A percentile compares a stretch with the other conserved stretches of the same genome.
Evolutionary conservation across 2,113 vertebrate genomes (phyloP).

Genomic region (Neomonachus schauinslandi): DNA sequence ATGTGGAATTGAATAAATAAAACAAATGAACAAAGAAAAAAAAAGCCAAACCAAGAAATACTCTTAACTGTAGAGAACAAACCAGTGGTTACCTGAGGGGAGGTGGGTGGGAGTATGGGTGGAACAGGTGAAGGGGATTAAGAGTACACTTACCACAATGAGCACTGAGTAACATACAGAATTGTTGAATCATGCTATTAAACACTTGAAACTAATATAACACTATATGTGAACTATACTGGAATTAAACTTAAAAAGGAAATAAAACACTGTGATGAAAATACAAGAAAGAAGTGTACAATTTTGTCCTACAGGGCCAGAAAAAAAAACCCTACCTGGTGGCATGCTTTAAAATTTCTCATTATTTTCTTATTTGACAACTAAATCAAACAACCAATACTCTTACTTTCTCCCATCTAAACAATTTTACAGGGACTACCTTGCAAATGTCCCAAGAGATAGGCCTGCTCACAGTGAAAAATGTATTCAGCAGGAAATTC

Average conservation of each 20-base stretch:
- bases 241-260: not conserved
- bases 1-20: not conserved
- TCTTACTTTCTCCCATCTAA: slow-evolving; percentile 59
- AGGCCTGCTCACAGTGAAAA: slow-evolving; percentile 5
- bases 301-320: not conserved
- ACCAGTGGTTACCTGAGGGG: not conserved
- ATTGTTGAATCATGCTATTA: not conserved
- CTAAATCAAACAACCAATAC: slow-evolving; percentile 54
- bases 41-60: not conserved
- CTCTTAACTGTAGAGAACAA: not conserved
- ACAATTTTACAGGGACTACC: slow-evolving; percentile 68
- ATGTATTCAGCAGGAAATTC: slow-evolving; percentile 71
- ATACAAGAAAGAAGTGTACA: not conserved
- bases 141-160: not conserved
- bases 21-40: not conserved
- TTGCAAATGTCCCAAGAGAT: not conserved
- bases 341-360: slow-evolving; percentile 49
- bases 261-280: not conserved
- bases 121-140: not conserved
- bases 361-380: slow-evolving; percentile 69
- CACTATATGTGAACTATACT: not conserved
- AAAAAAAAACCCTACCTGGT: not conserved
- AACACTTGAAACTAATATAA: not conserved
- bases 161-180: not conserved
- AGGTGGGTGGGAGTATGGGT: not conserved